A percentile compares a stretch with the other conserved stretches of the same genome.
Evolutionary conservation across 2,797 vertebrate species (phyloP).

Genomic region (Glyptemys insculpta): DNA sequence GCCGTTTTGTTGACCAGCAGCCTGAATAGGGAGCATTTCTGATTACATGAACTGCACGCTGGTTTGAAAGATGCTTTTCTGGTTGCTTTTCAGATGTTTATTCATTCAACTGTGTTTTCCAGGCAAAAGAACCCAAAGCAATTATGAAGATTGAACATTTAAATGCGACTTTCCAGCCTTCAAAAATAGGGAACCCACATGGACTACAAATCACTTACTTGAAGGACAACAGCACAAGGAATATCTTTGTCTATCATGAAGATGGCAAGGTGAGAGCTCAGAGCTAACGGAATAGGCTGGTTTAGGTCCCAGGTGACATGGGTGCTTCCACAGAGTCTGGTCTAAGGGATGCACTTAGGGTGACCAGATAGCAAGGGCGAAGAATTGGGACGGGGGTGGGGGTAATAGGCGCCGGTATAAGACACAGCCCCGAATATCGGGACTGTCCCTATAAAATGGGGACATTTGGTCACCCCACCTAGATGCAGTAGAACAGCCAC

Average conservation of each 20-base stretch:
- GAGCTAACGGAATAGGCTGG: neutral
- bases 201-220: conserved; percentile 97
- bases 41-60: neutral
- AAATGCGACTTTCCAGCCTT: conserved; percentile 96
- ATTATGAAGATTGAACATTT: conserved; percentile 96
- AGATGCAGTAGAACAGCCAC: neutral
- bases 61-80: neutral
- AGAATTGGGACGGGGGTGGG: too few species aligned
- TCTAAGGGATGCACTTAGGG: neutral
- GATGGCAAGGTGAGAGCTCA: conserved; percentile 90
- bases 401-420: too few species aligned
- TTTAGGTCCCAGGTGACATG: neutral
- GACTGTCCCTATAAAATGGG: too few species aligned
- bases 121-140: conserved; percentile 97
- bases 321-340: neutral
- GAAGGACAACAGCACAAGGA: conserved; percentile 98
- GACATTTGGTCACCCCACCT: too few species aligned
- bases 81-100: neutral
- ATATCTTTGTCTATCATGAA: conserved; percentile 96
- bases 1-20: neutral
- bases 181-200: conserved; percentile 94
- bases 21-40: neutral
- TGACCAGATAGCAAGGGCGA: too few species aligned
- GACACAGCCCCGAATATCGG: too few species aligned
- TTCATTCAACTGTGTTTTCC: conserved; percentile 54